phyloP scores from a whole-genome alignment of 1,140 invertebrate species.

The Phocides pigmalion region DNA sequence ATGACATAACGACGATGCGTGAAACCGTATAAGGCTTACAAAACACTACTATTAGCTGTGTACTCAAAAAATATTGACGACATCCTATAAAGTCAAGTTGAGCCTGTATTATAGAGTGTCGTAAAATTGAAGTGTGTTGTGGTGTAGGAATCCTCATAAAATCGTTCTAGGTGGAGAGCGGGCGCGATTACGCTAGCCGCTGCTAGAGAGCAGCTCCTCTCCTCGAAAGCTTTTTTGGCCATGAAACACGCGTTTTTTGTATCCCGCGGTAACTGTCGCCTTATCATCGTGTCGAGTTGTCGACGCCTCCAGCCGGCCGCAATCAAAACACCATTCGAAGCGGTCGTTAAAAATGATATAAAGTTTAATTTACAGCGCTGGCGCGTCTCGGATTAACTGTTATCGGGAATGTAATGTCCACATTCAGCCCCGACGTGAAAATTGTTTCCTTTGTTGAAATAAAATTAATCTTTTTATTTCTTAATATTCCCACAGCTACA shows the following conservation, averaged over 20 bases:
- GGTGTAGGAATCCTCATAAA: slow-evolving; percentile 73
- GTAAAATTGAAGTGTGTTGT: slow-evolving; percentile 72
- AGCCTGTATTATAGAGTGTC: slow-evolving; percentile 62
- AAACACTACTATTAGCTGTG: slow-evolving; percentile 54
- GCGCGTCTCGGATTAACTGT: slow-evolving; percentile 74
- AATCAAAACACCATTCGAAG: slow-evolving; percentile 82
- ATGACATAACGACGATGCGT: slow-evolving; percentile 14
- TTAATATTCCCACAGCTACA: slow-evolving; percentile 46
- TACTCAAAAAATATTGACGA: slow-evolving; percentile 72
- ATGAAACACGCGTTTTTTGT: slow-evolving; percentile 77
- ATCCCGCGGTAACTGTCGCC: slow-evolving; percentile 66
- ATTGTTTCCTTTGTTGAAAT: slow-evolving; percentile 71
- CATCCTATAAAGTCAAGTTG: slow-evolving; percentile 59
- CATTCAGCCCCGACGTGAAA: slow-evolving; percentile 58
- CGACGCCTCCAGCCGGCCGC: slow-evolving; percentile 79
- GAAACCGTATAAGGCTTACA: slow-evolving; percentile 30
- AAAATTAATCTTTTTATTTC: slow-evolving; percentile 62
- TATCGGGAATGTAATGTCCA: slow-evolving; percentile 76
- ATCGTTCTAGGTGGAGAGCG: slow-evolving; percentile 40
- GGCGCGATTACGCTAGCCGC: too few relatives aligned
- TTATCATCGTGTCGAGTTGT: slow-evolving; percentile 81
- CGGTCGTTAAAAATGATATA: slow-evolving; percentile 82
- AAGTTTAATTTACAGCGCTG: slow-evolving; percentile 80
- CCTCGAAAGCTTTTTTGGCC: slow-evolving; percentile 63
- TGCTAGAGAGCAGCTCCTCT: slow-evolving; percentile 8